Conservation (phyloP, 2,888 invertebrate species). For the Idaea biselata region DNA sequence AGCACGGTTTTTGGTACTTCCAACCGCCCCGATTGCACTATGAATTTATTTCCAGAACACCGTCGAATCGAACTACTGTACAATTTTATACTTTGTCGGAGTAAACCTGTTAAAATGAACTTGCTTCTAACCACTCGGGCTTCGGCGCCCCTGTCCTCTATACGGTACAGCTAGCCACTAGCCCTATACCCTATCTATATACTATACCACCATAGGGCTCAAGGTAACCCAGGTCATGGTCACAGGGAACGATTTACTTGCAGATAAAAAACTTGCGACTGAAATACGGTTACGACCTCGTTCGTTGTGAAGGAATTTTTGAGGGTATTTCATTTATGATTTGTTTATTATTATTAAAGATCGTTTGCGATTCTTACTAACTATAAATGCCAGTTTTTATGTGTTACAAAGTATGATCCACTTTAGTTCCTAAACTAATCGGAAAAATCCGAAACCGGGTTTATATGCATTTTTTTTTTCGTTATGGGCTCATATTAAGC, state of each 20-base stretch:
- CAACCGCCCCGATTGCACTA: too few relatives aligned
- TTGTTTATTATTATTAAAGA: not conserved
- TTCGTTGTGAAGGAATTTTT: not conserved
- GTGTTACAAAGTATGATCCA: too few relatives aligned
- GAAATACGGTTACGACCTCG: not conserved
- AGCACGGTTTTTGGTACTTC: too few relatives aligned
- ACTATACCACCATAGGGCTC: not conserved
- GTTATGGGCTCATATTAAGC: too few relatives aligned
- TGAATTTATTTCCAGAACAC: too few relatives aligned
- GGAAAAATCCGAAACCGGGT: too few relatives aligned
- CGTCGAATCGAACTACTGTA: not conserved
- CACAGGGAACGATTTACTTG: not conserved
- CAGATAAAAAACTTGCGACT: not conserved
- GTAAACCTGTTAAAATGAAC: not conserved
- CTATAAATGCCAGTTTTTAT: too few relatives aligned
- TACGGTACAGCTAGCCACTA: not conserved
- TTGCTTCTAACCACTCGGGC: not conserved
- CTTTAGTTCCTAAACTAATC: too few relatives aligned
- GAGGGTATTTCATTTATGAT: conserved; percentile 7
- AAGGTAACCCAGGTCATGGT: not conserved
- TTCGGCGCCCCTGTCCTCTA: not conserved
- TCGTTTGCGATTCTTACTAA: not conserved
- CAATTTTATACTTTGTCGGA: not conserved
- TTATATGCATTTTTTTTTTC: too few relatives aligned
- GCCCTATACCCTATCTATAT: not conserved